Evolutionary conservation across 2,888 invertebrate genomes (phyloP), one percentile per base, ranked within the genome.

Genomic region (Scaptomyza caliginosa): DNA sequence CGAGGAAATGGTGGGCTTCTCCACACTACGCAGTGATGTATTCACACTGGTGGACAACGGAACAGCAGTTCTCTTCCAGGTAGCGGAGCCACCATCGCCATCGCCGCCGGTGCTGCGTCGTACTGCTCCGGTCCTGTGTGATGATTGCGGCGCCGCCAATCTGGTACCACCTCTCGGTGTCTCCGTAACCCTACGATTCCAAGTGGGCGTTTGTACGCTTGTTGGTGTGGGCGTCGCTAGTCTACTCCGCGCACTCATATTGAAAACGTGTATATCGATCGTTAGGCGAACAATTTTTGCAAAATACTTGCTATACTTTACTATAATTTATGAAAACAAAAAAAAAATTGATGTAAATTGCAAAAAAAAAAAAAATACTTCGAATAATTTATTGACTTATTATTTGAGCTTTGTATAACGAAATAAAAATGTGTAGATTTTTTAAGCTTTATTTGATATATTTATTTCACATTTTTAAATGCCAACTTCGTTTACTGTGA

Each of bases 41-140:
- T 19, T 10, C 38, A 48, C n/a, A 5, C 10, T 19, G 16, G 21
- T 26, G 17, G 32, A 40, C 13, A 40, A 24, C n/a, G 32, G n/a
- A 17, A 16, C 43, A 8, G 58, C n/a, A n/a, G 38, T 3, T 42
- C 40, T 54, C 30, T 68, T 70, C 67, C 68, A 71, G 38, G 26
- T 40, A 59, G 55, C 70, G 67, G 55, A 28, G 69, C 74, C 85
- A 50, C 68, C 87, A 82, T 74, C 87, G 59, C 78, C 87, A 63
- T 64, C 74, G 45, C 78, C 82, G 56, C 73, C 78, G 63, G 49
- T 32, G 46, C 70, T 38, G 46, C 67, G 57, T 26, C 52, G 28
- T 32, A 48, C 55, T 43, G 69, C 52, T 62, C 62, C 77, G 64
- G 64, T 45, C 50, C 38, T 45, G 55, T 57, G 77, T 58, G 77